A percentile compares a stretch with the other conserved stretches of the same genome.
Evolutionary conservation across 2,888 invertebrate species (phyloP).

Genomic region (Nysson spinosus): DNA sequence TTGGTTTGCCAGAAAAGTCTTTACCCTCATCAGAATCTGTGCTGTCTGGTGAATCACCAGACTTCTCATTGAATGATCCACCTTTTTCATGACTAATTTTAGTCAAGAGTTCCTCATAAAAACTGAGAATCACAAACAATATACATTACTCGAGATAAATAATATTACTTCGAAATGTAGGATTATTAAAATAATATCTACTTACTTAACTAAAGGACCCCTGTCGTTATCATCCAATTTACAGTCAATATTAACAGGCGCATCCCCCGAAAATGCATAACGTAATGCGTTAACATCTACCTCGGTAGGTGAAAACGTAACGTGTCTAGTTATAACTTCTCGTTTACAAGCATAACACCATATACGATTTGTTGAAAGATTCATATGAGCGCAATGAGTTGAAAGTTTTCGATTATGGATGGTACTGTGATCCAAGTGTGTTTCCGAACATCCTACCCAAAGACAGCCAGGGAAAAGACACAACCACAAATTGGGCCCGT

Average conservation of each 20-base stretch:
- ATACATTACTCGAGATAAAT: too few relatives aligned
- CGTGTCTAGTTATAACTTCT: constrained; percentile 81
- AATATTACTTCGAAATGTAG: constrained; percentile 6
- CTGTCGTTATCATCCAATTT: constrained; percentile 58
- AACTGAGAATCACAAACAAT: constrained; percentile 22
- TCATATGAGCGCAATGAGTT: constrained; percentile 89
- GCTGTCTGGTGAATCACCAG: constrained; percentile 76
- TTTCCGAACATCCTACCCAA: constrained; percentile 90
- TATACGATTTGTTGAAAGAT: constrained; percentile 88
- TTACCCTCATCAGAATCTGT: constrained; percentile 77
- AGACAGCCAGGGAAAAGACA: constrained; percentile 89
- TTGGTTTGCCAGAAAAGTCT: constrained; percentile 78
- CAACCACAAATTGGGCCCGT: constrained; percentile 91
- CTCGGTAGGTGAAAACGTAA: constrained; percentile 65
- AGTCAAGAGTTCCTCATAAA: constrained; percentile 49
- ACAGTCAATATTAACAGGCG: constrained; percentile 57
- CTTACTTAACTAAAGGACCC: constrained; percentile 58
- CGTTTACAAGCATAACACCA: constrained; percentile 94
- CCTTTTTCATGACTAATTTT: constrained; percentile 57
- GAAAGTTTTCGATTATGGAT: constrained; percentile 86
- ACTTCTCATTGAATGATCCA: constrained; percentile 68
- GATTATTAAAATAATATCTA: constrained; percentile 42
- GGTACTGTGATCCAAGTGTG: constrained; percentile 89
- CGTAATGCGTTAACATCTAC: constrained; percentile 60
- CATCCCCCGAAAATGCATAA: constrained; percentile 66